Evolutionary conservation across 1,140 invertebrate genomes (phyloP), one percentile per base, ranked within the genome.

Genomic region (Pseudomyrmex cubaensis): DNA sequence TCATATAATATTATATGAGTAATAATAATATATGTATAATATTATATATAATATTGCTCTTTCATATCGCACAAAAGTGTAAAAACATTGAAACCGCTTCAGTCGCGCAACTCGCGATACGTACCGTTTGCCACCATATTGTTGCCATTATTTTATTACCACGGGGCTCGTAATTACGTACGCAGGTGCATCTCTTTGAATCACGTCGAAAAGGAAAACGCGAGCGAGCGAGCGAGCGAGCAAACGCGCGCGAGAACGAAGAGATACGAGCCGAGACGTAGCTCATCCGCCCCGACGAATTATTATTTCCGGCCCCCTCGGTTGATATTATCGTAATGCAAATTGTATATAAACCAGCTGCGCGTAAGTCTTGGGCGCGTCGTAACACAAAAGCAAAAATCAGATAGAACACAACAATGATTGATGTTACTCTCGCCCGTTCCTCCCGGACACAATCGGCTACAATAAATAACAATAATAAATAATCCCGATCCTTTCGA

Each of bases 261-360:
- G 86, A 82, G 86, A 77, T 82, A 77, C 73, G 86, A 88, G 84
- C 66, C 57, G 77, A 76, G 77, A 76, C 63, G 70, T 87, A 62
- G 83, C 67, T 88, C 87, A 87, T 83, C 86, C 86, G 50, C 83
- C 52, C 35, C 83, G 69, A 82, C 83, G 73, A 88, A 85, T 88
- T 88, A 88, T 87, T 57, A 83, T 87, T 89, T 88, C 87, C 85
- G 87, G 64, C 83, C 80, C 35, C 75, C 87, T 82, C 80, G 17
- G 74, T 89, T 84, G 84, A 86, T 86, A 83, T 89, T 89, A 89
- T 89, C 80, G 72, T 64, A 87, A 86, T 82, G 80, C 80, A 87
- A 84, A 80, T 72, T 84, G 86, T 73, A 87, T 87, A 87, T 87
- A 87, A 84, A 50, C 69, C 74, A 54, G 62, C 78, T 35, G 35